Evolutionary conservation across 2,113 vertebrate genomes (phyloP).

Genomic region (Passer domesticus): DNA sequence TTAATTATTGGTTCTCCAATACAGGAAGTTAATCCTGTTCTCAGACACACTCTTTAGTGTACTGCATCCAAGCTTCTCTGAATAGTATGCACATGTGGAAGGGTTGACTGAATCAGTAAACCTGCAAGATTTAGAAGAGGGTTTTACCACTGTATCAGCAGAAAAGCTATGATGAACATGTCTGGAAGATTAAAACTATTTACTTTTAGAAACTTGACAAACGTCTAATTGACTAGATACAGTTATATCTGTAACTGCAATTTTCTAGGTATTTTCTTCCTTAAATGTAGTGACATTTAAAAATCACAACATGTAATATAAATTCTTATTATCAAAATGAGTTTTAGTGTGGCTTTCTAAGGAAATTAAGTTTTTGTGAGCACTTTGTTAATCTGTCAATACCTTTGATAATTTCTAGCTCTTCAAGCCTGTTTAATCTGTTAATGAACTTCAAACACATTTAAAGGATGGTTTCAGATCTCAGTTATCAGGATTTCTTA

Average conservation of each 20-base stretch:
- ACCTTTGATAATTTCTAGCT: neutral
- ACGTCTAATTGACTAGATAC: neutral
- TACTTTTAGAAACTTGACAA: neutral
- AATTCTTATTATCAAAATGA: neutral
- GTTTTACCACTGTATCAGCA: neutral
- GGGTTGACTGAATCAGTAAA: neutral
- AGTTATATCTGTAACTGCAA: neutral
- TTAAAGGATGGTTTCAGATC: neutral
- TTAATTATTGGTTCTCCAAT: neutral
- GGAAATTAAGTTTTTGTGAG: neutral
- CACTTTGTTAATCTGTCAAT: neutral
- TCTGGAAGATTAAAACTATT: neutral
- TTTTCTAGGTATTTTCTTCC: neutral
- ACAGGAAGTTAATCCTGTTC: neutral
- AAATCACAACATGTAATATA: neutral
- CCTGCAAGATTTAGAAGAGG: neutral
- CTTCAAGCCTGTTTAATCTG: neutral
- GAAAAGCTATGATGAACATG: neutral
- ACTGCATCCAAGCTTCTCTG: neutral
- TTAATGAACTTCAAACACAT: neutral
- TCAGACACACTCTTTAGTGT: neutral
- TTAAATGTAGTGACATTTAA: neutral
- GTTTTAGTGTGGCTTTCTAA: neutral
- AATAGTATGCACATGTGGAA: fast-evolving
- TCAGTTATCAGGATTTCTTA: neutral